Base-by-base conservation (phyloP, 1,140 invertebrate species). In the Oncopodura yosiiana region DNA sequence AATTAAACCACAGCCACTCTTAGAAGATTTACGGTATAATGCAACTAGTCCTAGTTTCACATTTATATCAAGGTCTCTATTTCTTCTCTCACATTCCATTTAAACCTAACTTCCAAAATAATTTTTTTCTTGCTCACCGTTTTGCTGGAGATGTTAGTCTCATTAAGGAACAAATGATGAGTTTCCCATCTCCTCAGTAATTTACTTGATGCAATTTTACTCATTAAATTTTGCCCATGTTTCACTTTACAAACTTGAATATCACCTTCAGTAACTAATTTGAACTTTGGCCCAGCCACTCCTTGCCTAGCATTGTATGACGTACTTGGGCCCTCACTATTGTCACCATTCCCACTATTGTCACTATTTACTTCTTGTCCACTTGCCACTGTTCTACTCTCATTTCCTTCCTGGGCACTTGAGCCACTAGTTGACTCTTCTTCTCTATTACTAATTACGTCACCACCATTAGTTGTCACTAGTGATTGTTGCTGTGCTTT, bases 171-270 rank as follows among this genome's bases (percentile, higher is more conserved):
- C 3, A 88, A 71, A 65, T 81, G 80, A 68, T 88, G 85, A 34
- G 77, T 82, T 69, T 88, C 86, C 84, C 85, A 88, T 55, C 85
- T 70, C 37, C 86, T 70, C 3, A 88, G 72, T 66, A 87, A 86
- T 68, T 85, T 84, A 30, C 83, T 85, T 45, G 82, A 84, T 52
- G 87, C 72, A 50, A 89, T 83, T 71, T 89, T 89, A 68, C 80
- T 83, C 49, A 87, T 81, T 36, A 88, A 79, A 36, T 84, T 87
- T 50, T 82, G 73, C 0, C 82, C 82, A 63, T 88, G 84, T 63
- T 87, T 84, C 41, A 88, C 73, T 60, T 81, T 80, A 73, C 86
- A 88, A 29, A 87, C 75, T 66, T 83, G 80, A 19, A 87, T 76
- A 49, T 85, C 81, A 1, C 84, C 84, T 53, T 87, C 84, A 12